A percentile compares a stretch with the other conserved stretches of the same genome.
phyloP scores from a whole-genome alignment of 1,140 invertebrate genomes.

The Papilio aristodemus region DNA sequence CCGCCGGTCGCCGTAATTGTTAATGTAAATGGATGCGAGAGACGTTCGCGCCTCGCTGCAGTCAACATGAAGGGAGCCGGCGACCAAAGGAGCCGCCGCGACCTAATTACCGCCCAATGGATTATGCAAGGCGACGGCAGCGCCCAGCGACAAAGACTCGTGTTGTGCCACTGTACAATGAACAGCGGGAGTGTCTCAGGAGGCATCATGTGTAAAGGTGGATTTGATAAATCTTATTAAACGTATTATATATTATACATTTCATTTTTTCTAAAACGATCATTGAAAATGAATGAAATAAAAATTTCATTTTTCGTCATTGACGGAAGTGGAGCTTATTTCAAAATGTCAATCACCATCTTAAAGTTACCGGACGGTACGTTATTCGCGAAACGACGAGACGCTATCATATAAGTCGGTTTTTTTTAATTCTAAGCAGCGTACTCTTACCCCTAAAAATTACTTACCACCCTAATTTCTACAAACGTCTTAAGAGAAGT shows the following conservation, averaged over 20 bases:
- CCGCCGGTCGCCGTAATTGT: slow-evolving; percentile 55
- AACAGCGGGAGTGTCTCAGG: slow-evolving; percentile 58
- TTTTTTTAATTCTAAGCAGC: no score
- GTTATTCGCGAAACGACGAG: no score
- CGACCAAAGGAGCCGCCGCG: slow-evolving; percentile 56
- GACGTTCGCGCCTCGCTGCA: slow-evolving; percentile 73
- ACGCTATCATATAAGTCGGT: no score
- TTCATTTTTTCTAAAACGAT: no score
- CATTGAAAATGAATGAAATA: no score
- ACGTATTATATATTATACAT: neutral
- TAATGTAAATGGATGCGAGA: slow-evolving; percentile 65
- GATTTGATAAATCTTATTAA: slow-evolving; percentile 35
- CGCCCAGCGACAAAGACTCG: slow-evolving; percentile 52
- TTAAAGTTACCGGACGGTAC: no score
- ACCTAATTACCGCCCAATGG: slow-evolving; percentile 59
- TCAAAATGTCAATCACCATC: no score
- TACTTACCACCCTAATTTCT: neutral
- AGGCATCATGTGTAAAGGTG: slow-evolving; percentile 9
- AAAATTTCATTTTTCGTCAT: no score
- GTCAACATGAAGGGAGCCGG: slow-evolving; percentile 62
- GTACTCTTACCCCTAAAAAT: neutral
- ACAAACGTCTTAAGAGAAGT: neutral
- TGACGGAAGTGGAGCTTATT: no score
- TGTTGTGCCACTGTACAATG: slow-evolving; percentile 57
- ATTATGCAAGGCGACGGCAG: slow-evolving; percentile 64